Conservation (phyloP, 64 coral and sea anemone genomes). For the Pocillopora verrucosa region DNA sequence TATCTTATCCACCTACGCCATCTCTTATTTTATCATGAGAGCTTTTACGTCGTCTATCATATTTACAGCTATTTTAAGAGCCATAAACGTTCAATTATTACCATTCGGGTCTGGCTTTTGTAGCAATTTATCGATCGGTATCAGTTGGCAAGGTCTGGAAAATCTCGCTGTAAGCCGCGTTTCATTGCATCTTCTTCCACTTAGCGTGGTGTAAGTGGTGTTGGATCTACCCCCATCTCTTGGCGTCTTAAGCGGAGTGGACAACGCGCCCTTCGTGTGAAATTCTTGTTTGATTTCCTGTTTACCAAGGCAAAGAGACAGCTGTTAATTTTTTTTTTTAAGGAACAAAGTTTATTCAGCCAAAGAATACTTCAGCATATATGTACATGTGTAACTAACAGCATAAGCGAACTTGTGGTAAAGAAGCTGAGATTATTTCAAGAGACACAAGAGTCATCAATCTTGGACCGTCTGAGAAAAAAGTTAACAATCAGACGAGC, state of each 20-base stretch:
- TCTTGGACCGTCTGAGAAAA: too few species aligned
- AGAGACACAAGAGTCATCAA: too few species aligned
- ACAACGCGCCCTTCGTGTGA: neutral
- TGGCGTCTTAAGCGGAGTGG: neutral
- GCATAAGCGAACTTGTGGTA: too few species aligned
- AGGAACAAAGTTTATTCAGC: neutral
- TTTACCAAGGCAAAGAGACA: neutral
- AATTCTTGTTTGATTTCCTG: constrained; percentile 1
- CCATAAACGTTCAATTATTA: neutral
- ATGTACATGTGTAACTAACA: neutral
- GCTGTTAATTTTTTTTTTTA: neutral
- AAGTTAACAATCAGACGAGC: too few species aligned
- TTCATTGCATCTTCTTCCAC: constrained; percentile 3
- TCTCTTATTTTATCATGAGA: neutral
- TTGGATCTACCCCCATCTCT: neutral
- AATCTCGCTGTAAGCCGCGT: neutral
- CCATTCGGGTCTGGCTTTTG: neutral
- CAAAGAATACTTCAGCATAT: neutral
- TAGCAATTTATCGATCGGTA: neutral
- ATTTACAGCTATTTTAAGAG: constrained; percentile 5
- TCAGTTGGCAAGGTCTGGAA: neutral
- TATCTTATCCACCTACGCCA: neutral
- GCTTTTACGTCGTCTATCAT: neutral
- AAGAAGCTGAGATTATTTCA: too few species aligned
- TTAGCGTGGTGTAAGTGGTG: neutral